Evolutionary conservation across 2,113 vertebrate species (phyloP).

Genomic region (Plectropomus leopardus): DNA sequence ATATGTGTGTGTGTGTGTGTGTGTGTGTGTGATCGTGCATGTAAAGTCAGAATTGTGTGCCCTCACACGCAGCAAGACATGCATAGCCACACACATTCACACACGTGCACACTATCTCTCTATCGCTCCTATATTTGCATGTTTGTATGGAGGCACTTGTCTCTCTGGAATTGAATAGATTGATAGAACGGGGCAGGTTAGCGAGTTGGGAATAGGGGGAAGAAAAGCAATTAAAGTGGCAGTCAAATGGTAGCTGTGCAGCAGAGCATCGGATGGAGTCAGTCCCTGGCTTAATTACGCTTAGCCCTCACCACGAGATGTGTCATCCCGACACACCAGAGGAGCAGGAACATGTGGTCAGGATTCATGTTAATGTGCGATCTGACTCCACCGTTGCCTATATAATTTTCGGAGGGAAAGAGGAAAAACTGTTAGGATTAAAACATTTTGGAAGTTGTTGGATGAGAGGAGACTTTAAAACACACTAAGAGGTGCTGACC

Average conservation of each 20-base stretch:
- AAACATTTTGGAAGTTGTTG: neutral
- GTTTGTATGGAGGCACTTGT: slow-evolving; percentile 64
- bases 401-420: neutral
- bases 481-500: neutral
- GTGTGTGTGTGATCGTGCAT: neutral
- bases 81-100: neutral
- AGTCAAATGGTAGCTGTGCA: slow-evolving; percentile 66
- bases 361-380: slow-evolving; percentile 34
- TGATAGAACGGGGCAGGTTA: slow-evolving; percentile 62
- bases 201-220: slow-evolving; percentile 67
- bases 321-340: slow-evolving; percentile 35
- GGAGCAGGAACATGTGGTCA: slow-evolving; percentile 47
- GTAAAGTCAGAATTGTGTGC: slow-evolving; percentile 12
- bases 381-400: slow-evolving; percentile 5
- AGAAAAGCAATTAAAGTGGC: slow-evolving; percentile 81
- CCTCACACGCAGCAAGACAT: slow-evolving; percentile 11
- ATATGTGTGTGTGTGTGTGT: too few species aligned
- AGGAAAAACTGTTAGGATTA: neutral
- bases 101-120: neutral
- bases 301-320: slow-evolving; percentile 44
- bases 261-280: slow-evolving; percentile 64
- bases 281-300: slow-evolving; percentile 73
- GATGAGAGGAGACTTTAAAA: neutral
- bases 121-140: slow-evolving; percentile 66
- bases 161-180: slow-evolving; percentile 66